Evolutionary conservation across 2,888 invertebrate species (phyloP).

Genomic region (Herminia tarsipennalis): DNA sequence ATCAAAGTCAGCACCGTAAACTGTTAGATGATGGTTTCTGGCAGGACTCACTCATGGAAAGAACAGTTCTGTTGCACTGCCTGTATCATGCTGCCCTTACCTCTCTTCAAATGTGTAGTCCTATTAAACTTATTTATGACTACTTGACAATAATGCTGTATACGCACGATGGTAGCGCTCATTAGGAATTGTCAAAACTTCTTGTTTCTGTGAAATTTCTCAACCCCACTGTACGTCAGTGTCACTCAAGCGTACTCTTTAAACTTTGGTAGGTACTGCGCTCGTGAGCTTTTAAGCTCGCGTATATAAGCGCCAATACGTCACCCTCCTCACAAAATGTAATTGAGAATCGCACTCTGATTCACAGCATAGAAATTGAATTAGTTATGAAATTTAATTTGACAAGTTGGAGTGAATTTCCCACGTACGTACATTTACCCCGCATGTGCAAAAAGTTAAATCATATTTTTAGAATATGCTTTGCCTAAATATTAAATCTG

Average conservation of each 20-base stretch:
- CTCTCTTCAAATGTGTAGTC: too few relatives aligned
- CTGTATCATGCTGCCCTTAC: too few relatives aligned
- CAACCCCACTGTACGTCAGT: slow-evolving; percentile 10
- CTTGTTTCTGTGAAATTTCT: slow-evolving; percentile 2
- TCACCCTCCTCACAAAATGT: slow-evolving; percentile 29
- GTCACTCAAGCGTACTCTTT: slow-evolving; percentile 9
- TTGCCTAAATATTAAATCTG: neutral
- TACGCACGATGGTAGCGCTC: too few relatives aligned
- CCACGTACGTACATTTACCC: neutral
- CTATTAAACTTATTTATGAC: too few relatives aligned
- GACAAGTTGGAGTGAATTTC: slow-evolving; percentile 4
- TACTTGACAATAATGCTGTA: too few relatives aligned
- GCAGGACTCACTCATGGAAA: too few relatives aligned
- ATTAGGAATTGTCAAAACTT: too few relatives aligned
- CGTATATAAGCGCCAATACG: slow-evolving; percentile 13
- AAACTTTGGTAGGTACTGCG: slow-evolving; percentile 25
- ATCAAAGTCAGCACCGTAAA: too few relatives aligned
- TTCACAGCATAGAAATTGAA: slow-evolving; percentile 20
- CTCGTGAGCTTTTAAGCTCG: slow-evolving; percentile 20
- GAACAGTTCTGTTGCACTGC: too few relatives aligned
- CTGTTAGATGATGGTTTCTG: too few relatives aligned
- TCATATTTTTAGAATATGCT: neutral
- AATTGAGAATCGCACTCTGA: slow-evolving; percentile 32
- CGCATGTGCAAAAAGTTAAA: neutral
- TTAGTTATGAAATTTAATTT: slow-evolving; percentile 29